Evolutionary conservation across 2,113 vertebrate species (phyloP).

Genomic region (Amphilophus citrinellus): DNA sequence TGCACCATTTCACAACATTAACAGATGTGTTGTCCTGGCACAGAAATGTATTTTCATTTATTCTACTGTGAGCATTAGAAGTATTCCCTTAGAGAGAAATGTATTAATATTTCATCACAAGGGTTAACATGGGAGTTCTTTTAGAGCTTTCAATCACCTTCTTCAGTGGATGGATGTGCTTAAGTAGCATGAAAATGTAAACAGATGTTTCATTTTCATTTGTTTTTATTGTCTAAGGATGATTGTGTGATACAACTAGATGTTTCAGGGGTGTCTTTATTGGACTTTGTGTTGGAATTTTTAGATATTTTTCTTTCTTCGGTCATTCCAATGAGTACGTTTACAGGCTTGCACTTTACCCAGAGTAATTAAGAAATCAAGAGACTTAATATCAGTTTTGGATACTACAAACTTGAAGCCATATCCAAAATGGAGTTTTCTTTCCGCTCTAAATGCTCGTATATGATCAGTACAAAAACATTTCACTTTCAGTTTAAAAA

Average conservation of each 20-base stretch:
- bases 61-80: neutral
- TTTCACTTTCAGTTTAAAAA: neutral
- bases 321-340: neutral
- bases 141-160: neutral
- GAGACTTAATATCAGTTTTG: neutral
- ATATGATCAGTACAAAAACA: neutral
- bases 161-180: neutral
- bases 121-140: neutral
- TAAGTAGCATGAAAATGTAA: neutral
- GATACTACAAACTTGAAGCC: neutral
- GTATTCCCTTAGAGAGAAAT: neutral
- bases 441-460: neutral
- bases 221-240: neutral
- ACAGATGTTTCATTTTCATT: neutral
- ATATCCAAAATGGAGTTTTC: neutral
- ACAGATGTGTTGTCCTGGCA: neutral
- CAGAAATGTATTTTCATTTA: too few relatives aligned
- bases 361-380: neutral
- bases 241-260: neutral
- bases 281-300: neutral
- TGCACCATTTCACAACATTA: neutral
- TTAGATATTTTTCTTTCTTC: neutral
- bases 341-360: neutral
- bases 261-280: neutral
- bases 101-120: conserved; percentile 15